Conservation (phyloP, 2,888 invertebrate species). For the Cantharis lateralis region DNA sequence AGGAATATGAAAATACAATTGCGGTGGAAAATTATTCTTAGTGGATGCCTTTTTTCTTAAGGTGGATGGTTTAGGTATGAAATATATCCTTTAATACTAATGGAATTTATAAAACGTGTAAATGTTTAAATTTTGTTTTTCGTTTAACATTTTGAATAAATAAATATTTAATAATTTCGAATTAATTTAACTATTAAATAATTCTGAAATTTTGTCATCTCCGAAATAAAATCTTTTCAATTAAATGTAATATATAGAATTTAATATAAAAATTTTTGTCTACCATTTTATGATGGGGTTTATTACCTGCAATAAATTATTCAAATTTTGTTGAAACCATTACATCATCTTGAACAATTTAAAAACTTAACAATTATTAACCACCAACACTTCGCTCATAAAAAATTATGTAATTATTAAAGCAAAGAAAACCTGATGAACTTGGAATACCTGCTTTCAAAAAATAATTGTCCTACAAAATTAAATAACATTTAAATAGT, state of each 20-base stretch:
- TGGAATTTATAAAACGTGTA: background rate
- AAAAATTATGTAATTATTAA: background rate
- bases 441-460: background rate
- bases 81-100: background rate
- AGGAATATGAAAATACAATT: background rate
- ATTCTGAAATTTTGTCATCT: background rate
- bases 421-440: background rate
- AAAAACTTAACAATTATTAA: background rate
- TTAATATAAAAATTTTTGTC: too few relatives aligned
- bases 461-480: background rate
- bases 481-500: background rate
- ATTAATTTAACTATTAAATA: background rate
- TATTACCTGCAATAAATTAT: background rate
- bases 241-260: too few relatives aligned
- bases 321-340: background rate
- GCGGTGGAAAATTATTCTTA: background rate
- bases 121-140: background rate
- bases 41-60: background rate
- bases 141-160: background rate
- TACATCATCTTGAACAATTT: background rate
- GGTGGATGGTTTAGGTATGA: background rate
- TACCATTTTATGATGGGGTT: background rate
- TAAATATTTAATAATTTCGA: background rate
- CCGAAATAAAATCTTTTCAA: background rate
- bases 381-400: background rate